Base-by-base conservation (phyloP, 2,797 vertebrate genomes). In the Luscinia megarhynchos region DNA sequence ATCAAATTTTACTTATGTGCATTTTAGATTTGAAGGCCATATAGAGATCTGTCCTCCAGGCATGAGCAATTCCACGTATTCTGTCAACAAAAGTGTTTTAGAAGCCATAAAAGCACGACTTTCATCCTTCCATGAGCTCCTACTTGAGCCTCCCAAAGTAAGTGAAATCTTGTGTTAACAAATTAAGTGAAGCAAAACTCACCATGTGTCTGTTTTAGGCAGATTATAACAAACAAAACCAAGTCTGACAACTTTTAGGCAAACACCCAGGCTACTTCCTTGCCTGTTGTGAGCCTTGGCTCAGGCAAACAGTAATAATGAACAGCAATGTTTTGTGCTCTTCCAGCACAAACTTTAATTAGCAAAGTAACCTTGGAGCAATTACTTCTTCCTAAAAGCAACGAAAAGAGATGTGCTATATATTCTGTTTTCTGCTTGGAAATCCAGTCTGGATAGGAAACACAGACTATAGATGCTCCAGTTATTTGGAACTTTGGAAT, bases 91-190 rank as follows among this genome's bases (percentile, higher is more conserved):
- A 97, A 99, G 98, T 97, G 99, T 99, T 95, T 96, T 99, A 93
- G 99, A 99, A 97, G 99, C 99, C 70, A 99, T 99, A 97, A 98
- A 98, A 97, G 98, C 99, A 86, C 95, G 99, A 96, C 98, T 99
- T 87, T 98, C 99, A 94, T 99, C 99, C 96, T 99, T 99, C 96
- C 99, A 99, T 91, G 98, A 99, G 95, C 98, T 99, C 94, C 97
- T 99, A 32, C 98, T 99, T 68, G 99, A 99, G 93, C 99, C 99
- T 61, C 99, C 99, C 92, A 99, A 99, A 98, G 99, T 99, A 98
- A 95, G 97, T 69, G 69, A 92, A 91, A 73, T 30, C 11, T 78
- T 29, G 4, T 27, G 36, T 82, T 82, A 63, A 36, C 27, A 29
- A 43, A 66, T 83, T 29, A 89, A 67, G 36, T 70, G 30, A 63